These are phyloP conservation scores for Cathartes aura DNA, from an alignment of 2,113 vertebrate genomes.

Conservation along the genomic window DNA sequence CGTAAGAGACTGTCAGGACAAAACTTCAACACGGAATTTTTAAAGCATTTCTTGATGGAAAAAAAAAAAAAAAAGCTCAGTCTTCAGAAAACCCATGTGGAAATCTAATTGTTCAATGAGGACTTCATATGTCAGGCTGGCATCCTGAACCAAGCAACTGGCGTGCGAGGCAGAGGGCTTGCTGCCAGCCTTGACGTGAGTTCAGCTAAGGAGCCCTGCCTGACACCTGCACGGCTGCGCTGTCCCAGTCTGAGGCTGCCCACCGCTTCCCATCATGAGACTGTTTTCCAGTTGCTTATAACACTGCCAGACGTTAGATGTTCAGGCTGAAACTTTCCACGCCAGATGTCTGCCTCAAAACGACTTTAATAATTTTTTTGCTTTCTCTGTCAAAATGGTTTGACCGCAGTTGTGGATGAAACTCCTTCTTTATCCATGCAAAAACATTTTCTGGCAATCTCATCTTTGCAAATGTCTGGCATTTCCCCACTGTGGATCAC, in stretches of 20 bases:
- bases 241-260: background rate
- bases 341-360: background rate
- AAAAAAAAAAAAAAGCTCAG: background rate
- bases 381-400: background rate
- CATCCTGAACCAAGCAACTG: background rate
- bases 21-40: background rate
- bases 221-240: background rate
- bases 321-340: slow-evolving; percentile 11
- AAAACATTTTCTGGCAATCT: background rate
- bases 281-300: background rate
- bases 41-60: background rate
- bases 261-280: background rate
- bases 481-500: background rate
- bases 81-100: background rate
- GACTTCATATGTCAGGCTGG: background rate
- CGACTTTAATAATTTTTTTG: background rate
- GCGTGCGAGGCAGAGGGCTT: background rate
- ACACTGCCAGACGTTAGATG: background rate
- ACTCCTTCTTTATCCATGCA: background rate
- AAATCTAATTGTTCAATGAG: background rate
- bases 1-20: background rate
- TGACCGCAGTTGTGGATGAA: background rate
- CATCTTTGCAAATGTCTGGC: background rate
- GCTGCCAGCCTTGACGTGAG: background rate
- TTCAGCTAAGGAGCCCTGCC: background rate